Conservation (phyloP, 2,113 vertebrate genomes). For the Ptilonorhynchus violaceus region DNA sequence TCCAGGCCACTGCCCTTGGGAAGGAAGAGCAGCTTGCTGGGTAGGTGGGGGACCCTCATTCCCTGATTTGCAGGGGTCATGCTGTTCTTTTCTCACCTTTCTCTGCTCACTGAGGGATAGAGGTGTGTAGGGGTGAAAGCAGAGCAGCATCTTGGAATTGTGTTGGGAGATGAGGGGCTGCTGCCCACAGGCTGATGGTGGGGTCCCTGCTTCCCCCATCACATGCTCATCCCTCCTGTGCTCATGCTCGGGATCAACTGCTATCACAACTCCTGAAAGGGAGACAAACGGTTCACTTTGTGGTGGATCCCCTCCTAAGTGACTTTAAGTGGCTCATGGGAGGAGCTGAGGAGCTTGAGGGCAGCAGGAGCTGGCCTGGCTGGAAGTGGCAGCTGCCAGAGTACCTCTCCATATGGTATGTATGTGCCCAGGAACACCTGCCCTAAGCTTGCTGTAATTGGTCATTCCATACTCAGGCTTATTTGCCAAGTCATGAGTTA, state of each 20-base stretch:
- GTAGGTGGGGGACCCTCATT: rapidly evolving
- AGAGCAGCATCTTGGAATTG: background rate
- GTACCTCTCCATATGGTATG: rapidly evolving
- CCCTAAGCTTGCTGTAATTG: background rate
- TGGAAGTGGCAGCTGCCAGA: background rate
- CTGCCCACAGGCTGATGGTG: rapidly evolving
- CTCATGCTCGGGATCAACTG: too few species aligned
- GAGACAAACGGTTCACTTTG: rapidly evolving
- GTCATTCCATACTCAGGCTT: background rate
- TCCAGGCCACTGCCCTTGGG: rapidly evolving
- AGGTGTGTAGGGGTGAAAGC: background rate
- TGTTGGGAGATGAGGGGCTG: background rate
- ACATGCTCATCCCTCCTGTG: rapidly evolving
- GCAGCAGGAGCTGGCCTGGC: background rate
- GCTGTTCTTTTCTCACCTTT: background rate
- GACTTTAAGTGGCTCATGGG: background rate
- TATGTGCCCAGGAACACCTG: background rate
- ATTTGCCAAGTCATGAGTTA: background rate
- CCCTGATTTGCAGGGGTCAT: background rate
- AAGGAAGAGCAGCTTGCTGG: background rate
- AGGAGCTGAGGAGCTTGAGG: background rate
- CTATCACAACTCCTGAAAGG: background rate
- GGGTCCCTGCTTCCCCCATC: background rate
- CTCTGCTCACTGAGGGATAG: background rate
- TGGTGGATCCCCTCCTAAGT: too few species aligned